Percentiles rank a stretch among this genome's conserved stretches.
These are phyloP conservation scores for Goniozus legneri DNA, from an alignment of 1,140 invertebrate genomes.

Conservation along the genomic window DNA sequence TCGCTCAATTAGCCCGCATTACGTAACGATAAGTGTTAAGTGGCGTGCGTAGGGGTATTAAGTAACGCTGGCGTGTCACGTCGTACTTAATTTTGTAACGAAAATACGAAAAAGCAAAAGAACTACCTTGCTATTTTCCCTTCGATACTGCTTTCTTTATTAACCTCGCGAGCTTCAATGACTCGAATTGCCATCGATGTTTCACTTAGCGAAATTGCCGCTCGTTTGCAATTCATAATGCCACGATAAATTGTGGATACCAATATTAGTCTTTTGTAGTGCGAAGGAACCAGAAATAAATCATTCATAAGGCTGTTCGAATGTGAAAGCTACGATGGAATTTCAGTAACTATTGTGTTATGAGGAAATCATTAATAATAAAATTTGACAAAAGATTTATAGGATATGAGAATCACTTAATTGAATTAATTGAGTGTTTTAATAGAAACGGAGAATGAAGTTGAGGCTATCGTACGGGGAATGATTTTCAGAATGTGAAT, in stretches of 20 bases:
- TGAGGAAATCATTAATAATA: too few relatives aligned
- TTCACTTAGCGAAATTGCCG: conserved; percentile 13
- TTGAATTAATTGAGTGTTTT: too few relatives aligned
- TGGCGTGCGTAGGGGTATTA: conserved; percentile 21
- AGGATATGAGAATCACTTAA: too few relatives aligned
- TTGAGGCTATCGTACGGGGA: conserved; percentile 29
- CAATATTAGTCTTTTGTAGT: neutral
- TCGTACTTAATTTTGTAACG: conserved; percentile 22
- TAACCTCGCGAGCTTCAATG: conserved; percentile 11
- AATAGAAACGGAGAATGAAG: conserved; percentile 32
- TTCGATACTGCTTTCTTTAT: conserved; percentile 1
- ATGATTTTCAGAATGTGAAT: conserved; percentile 53
- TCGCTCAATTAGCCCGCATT: too few relatives aligned
- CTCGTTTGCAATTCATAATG: neutral
- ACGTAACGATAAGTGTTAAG: conserved; percentile 22
- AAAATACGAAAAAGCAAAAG: conserved; percentile 11
- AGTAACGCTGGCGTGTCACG: conserved; percentile 21
- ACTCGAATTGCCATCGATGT: too few relatives aligned
- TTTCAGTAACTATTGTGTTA: too few relatives aligned
- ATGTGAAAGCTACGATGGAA: conserved; percentile 11
- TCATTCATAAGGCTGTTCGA: conserved; percentile 17
- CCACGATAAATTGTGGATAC: neutral
- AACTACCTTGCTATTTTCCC: conserved; percentile 4
- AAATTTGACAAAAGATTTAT: too few relatives aligned
- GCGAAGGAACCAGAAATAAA: conserved; percentile 1